These are phyloP conservation scores for Poecilia wingei DNA, from an alignment of 2,797 vertebrate genomes.

Conservation along the genomic window DNA sequence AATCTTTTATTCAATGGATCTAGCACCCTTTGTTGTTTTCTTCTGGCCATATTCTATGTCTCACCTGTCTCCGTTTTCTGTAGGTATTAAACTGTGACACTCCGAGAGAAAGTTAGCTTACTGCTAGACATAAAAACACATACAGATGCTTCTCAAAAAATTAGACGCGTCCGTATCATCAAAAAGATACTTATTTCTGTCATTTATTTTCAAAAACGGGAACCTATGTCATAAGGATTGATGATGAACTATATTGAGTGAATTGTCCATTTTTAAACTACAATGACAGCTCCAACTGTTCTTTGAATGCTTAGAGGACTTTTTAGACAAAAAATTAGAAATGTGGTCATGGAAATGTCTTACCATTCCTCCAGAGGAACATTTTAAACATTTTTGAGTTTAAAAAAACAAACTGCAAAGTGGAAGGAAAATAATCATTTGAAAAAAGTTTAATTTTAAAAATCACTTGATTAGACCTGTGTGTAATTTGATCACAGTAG, in stretches of 20 bases:
- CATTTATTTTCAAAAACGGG: neutral
- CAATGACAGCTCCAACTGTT: neutral
- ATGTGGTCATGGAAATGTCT: neutral
- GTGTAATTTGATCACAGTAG: too few relatives aligned
- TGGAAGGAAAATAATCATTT: too few relatives aligned
- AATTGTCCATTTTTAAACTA: neutral
- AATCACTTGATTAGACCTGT: too few relatives aligned
- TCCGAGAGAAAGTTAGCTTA: neutral
- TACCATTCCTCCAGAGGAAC: neutral
- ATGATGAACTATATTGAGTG: neutral
- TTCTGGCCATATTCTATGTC: neutral
- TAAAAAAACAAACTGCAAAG: too few relatives aligned
- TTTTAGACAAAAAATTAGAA: neutral
- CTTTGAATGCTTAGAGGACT: neutral
- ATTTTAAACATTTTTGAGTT: neutral
- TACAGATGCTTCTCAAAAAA: neutral
- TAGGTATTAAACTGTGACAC: neutral
- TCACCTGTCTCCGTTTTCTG: neutral
- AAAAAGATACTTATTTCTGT: neutral
- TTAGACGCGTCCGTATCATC: neutral
- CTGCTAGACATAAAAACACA: neutral
- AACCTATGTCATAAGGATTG: neutral
- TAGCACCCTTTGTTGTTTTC: neutral
- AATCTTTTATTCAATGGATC: neutral
- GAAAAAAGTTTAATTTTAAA: too few relatives aligned